These are phyloP conservation scores for Stenurella melanura DNA, from an alignment of 2,888 invertebrate genomes.

Conservation along the genomic window DNA sequence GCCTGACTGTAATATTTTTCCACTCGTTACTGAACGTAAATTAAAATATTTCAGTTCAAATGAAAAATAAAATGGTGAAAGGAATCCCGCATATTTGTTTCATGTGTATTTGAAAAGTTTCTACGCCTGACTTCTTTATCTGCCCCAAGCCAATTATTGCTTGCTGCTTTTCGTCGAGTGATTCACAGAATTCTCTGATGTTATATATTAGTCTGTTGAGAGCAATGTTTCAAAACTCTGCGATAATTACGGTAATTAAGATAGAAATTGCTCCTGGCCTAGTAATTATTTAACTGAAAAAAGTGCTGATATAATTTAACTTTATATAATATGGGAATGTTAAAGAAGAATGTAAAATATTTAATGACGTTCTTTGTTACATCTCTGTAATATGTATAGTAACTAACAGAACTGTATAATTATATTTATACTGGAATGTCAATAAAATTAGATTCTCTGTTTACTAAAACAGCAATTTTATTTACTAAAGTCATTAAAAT, in stretches of 20 bases:
- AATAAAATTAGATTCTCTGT: too few relatives aligned
- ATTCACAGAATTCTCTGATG: constrained; percentile 17
- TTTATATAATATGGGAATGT: too few relatives aligned
- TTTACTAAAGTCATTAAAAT: too few relatives aligned
- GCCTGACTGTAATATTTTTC: neutral
- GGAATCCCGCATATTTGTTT: neutral
- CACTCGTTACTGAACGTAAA: neutral
- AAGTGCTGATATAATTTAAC: neutral
- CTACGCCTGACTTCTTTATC: constrained; percentile 18
- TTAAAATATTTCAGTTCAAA: constrained; percentile 5
- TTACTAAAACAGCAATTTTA: too few relatives aligned
- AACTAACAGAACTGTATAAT: too few relatives aligned
- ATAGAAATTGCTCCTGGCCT: constrained; percentile 20
- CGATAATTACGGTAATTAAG: constrained; percentile 26
- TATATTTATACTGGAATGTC: too few relatives aligned
- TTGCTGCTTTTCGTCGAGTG: constrained; percentile 9
- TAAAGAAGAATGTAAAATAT: too few relatives aligned
- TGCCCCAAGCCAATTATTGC: constrained; percentile 16
- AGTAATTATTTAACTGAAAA: constrained; percentile 16
- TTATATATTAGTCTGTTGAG: constrained; percentile 27
- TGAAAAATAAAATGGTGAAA: neutral
- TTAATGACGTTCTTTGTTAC: too few relatives aligned
- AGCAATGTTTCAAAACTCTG: constrained; percentile 24
- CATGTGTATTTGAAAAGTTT: constrained; percentile 21
- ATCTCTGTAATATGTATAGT: too few relatives aligned